Evolutionary conservation across 2,797 vertebrate species (phyloP), one percentile per base, ranked within the genome.

Genomic region (Halcyon chelicuti): DNA sequence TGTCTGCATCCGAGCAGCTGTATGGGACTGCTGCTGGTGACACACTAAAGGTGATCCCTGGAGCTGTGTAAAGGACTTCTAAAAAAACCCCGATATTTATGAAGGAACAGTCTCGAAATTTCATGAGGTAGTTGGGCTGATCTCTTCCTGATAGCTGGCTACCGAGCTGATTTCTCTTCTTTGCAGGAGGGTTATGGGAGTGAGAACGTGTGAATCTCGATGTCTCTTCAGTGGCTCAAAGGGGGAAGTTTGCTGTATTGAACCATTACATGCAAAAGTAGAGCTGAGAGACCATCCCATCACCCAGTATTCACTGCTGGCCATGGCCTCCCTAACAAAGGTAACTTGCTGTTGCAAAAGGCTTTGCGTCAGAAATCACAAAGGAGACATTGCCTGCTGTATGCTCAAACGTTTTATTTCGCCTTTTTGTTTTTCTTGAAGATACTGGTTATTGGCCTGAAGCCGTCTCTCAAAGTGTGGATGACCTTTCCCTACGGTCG

Each of bases 161-260:
- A 33, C 63, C 31, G 58, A 46, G 40, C 49, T 76, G 33, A 39
- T 51, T 42, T 92, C 35, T 54, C 9, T 39, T 58, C 88, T 90
- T 96, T 84, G 28, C 96, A 99, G 99, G 98, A 98, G 99, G 95
- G 99, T 99, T 70, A 99, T 99, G 99, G 99, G 99, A 55, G 99
- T 99, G 98, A 98, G 99, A 63, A 99, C 99, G 0, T 99, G 99
- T 49, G 99, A 99, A 68, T 99, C 99, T 23, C 98, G 99, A 2
- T 99, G 99, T 97, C 98, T 99, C 72, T 99, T 99, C 97, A 99
- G 99, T 62, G 99, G 99, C 55, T 99, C 99, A 21, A 99, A 99
- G 97, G 99, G 99, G 21, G 99, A 99, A 63, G 99, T 99, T 85
- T 99, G 99, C 97, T 99, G 99, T 49, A 98, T 99, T 35, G 99